Evolutionary conservation across 2,797 vertebrate species (phyloP).

Genomic region (Xerus rutilus): DNA sequence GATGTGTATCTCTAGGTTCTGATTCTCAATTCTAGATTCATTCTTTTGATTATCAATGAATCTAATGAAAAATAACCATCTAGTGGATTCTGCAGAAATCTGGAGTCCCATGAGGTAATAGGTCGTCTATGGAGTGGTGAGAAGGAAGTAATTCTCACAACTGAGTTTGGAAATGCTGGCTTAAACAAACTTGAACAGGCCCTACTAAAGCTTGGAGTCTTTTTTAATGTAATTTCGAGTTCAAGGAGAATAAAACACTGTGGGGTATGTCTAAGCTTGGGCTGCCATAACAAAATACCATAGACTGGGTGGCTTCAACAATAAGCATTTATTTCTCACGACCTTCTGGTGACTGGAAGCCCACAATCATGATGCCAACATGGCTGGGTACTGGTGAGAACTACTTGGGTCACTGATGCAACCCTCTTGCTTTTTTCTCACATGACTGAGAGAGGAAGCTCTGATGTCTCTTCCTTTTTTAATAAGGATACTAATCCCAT

Average conservation of each 20-base stretch:
- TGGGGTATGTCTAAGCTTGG: background rate
- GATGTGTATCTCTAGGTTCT: background rate
- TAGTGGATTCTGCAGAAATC: background rate
- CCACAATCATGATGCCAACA: too few relatives aligned
- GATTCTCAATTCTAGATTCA: background rate
- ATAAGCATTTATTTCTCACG: background rate
- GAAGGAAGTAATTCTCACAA: background rate
- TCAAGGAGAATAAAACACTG: background rate
- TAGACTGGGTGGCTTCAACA: background rate
- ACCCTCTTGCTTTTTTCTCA: background rate
- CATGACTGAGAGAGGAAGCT: background rate
- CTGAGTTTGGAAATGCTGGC: background rate
- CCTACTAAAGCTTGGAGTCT: background rate
- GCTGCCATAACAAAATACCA: background rate
- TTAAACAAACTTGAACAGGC: background rate
- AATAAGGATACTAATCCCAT: background rate
- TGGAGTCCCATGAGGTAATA: background rate
- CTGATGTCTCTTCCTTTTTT: background rate
- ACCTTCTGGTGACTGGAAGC: background rate
- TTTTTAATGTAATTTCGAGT: background rate
- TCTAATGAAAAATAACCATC: background rate
- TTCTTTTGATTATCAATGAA: background rate
- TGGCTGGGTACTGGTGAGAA: too few relatives aligned
- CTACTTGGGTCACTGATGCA: background rate
- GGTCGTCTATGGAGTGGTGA: background rate